Conservation (phyloP, 2,888 invertebrate species). For the Auanema sp. region DNA sequence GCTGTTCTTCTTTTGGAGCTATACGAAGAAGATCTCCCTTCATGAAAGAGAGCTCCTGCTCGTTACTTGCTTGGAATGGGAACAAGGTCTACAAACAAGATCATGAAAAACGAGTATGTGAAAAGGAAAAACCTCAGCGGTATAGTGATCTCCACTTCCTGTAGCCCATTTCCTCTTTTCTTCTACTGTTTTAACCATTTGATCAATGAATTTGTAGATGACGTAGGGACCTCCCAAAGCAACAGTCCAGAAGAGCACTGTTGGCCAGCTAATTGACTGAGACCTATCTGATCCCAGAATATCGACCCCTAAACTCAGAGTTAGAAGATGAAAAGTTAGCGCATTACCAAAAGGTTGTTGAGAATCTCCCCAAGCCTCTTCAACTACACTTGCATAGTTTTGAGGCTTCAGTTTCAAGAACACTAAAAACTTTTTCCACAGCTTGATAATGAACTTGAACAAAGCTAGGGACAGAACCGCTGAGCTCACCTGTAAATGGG, state of each 20-base stretch:
- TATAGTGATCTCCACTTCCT: conserved; percentile 68
- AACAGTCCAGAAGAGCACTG: conserved; percentile 83
- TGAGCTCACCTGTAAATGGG: conserved; percentile 31
- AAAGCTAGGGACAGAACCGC: conserved; percentile 42
- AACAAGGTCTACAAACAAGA: conserved; percentile 70
- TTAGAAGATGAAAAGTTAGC: not conserved
- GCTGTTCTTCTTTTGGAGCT: conserved; percentile 82
- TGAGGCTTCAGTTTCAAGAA: conserved; percentile 68
- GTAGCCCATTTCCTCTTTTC: conserved; percentile 66
- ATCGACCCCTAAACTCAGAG: conserved; percentile 35
- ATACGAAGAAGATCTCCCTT: conserved; percentile 79
- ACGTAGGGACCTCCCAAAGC: conserved; percentile 89
- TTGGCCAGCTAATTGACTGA: conserved; percentile 75
- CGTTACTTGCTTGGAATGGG: conserved; percentile 75
- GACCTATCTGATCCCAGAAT: conserved; percentile 31
- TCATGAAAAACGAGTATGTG: not conserved
- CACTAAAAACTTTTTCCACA: conserved; percentile 72
- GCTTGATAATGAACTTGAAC: conserved; percentile 34
- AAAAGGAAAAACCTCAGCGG: conserved; percentile 37
- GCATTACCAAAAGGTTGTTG: conserved; percentile 38
- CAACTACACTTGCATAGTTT: conserved; percentile 64
- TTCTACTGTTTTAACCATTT: conserved; percentile 61
- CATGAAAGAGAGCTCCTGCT: conserved; percentile 78
- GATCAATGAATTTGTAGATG: conserved; percentile 79
- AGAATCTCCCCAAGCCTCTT: conserved; percentile 61